phyloP scores from a whole-genome alignment of 2,888 invertebrate species.

The Acrocera orbiculus region DNA sequence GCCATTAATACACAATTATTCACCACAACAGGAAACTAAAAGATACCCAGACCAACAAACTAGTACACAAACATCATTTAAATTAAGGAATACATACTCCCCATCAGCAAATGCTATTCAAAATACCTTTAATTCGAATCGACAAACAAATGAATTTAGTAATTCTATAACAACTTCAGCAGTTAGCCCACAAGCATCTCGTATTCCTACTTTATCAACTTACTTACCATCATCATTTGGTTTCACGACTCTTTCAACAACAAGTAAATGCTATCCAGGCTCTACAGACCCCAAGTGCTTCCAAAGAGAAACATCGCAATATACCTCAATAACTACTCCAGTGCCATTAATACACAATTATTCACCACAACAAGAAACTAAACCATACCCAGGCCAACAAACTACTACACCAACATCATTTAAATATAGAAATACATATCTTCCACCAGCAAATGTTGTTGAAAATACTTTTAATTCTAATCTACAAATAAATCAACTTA shows the following conservation, averaged over 20 bases:
- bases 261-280: conserved; percentile 19
- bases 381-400: conserved; percentile 2
- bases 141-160: no score
- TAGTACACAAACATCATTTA: no score
- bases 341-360: neutral
- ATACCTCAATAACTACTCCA: conserved; percentile 11
- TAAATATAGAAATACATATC: conserved; percentile 5
- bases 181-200: conserved; percentile 16
- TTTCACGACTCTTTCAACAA: conserved; percentile 13
- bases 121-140: no score
- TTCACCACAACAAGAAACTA: conserved; percentile 7
- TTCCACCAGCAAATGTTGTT: no score
- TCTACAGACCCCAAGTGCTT: conserved; percentile 25
- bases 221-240: conserved; percentile 9
- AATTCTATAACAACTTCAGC: conserved; percentile 12
- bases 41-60: no score
- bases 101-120: no score
- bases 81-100: no score
- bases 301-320: conserved; percentile 1
- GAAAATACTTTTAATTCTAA: no score
- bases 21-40: no score
- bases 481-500: no score
- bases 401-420: conserved; percentile 10
- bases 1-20: no score
- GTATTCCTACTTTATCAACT: conserved; percentile 16